Evolutionary conservation across 1,140 invertebrate genomes (phyloP).

Genomic region (Polypedilum pembai): DNA sequence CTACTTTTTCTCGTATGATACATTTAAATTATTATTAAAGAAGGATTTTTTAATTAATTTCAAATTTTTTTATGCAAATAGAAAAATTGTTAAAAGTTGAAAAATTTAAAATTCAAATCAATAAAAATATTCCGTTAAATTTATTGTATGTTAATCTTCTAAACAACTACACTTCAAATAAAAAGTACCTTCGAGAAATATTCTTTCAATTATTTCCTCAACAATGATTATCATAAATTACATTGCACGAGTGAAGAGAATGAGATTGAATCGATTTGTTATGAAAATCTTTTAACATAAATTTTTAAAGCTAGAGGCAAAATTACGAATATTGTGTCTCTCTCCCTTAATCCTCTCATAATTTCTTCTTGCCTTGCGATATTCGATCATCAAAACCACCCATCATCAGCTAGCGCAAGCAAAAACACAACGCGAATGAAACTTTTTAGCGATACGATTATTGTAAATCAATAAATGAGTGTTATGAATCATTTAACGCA

Average conservation of each 20-base stretch:
- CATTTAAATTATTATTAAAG: too few species aligned
- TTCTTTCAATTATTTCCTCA: too few species aligned
- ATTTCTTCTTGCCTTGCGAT: slow-evolving; percentile 4
- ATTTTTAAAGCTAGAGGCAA: not conserved
- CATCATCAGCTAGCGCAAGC: not conserved
- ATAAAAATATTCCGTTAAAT: too few species aligned
- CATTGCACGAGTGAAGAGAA: not conserved
- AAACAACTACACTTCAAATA: too few species aligned
- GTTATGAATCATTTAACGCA: slow-evolving; percentile 18
- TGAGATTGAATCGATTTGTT: slow-evolving; percentile 18
- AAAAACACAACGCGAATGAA: not conserved
- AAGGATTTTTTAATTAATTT: too few species aligned
- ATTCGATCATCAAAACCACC: slow-evolving; percentile 5
- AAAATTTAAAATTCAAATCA: too few species aligned
- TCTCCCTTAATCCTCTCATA: not conserved
- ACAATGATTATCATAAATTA: too few species aligned
- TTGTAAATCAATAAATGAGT: slow-evolving; percentile 19
- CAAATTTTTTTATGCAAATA: too few species aligned
- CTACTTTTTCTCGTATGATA: too few species aligned
- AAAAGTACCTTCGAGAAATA: too few species aligned
- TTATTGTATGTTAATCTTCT: too few species aligned
- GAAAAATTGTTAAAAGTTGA: too few species aligned
- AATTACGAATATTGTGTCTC: not conserved
- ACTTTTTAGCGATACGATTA: slow-evolving; percentile 18
- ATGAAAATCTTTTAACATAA: slow-evolving; percentile 19